A percentile compares a stretch with the other conserved stretches of the same genome.
Evolutionary conservation across 2,113 vertebrate species (phyloP).

Genomic region (Saccopteryx leptura): DNA sequence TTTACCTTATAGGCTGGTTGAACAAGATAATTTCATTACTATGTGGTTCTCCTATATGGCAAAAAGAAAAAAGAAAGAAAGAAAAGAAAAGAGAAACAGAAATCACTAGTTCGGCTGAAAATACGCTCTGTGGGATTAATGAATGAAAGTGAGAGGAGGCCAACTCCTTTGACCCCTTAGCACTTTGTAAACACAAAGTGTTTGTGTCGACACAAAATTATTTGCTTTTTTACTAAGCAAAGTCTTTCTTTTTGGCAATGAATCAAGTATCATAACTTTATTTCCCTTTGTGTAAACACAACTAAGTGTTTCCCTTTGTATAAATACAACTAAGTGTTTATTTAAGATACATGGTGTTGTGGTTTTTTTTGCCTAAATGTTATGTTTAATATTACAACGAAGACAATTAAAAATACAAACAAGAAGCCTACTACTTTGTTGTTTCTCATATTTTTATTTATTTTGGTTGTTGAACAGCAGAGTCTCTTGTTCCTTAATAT

Average conservation of each 20-base stretch:
- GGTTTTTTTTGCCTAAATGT: slow-evolving; percentile 81
- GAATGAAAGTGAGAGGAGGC: background rate
- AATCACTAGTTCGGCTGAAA: background rate
- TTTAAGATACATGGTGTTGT: slow-evolving; percentile 77
- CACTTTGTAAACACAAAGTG: background rate
- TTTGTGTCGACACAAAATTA: background rate
- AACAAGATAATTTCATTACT: background rate
- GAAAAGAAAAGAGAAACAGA: background rate
- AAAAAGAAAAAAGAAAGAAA: background rate
- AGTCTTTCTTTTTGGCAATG: slow-evolving; percentile 67
- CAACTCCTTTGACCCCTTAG: background rate
- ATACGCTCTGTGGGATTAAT: background rate
- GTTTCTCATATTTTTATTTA: slow-evolving; percentile 76
- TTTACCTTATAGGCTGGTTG: background rate
- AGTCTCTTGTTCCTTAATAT: slow-evolving; percentile 62
- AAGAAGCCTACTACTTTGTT: slow-evolving; percentile 29
- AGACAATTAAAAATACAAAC: slow-evolving; percentile 76
- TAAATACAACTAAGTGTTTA: slow-evolving; percentile 84
- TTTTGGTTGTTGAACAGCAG: slow-evolving; percentile 60
- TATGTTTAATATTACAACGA: slow-evolving; percentile 79
- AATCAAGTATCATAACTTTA: slow-evolving; percentile 80
- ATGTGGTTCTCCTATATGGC: background rate
- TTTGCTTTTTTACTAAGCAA: background rate
- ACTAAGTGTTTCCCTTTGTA: slow-evolving; percentile 80
- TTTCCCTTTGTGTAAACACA: slow-evolving; percentile 83